A percentile compares a stretch with the other conserved stretches of the same genome.
phyloP scores from a whole-genome alignment of 2,888 invertebrate species.

The Apocheima hispidaria region DNA sequence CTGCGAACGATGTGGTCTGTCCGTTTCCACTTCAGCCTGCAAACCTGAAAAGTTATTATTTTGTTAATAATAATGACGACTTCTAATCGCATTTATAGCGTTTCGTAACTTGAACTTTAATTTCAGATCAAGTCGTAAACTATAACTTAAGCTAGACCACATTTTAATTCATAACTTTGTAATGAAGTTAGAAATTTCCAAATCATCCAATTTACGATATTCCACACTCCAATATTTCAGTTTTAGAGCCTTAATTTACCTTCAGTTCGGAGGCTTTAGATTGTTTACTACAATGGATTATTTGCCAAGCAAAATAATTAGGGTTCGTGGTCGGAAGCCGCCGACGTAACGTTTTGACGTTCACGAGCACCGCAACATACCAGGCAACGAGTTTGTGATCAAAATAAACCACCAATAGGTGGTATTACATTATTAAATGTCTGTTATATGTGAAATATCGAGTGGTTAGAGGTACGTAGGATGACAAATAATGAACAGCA shows the following conservation, averaged over 20 bases:
- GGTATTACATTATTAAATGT: conserved; percentile 19
- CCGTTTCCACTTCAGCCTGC: too few relatives aligned
- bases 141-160: conserved; percentile 3
- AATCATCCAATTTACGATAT: conserved; percentile 25
- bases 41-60: too few relatives aligned
- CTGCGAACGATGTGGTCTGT: too few relatives aligned
- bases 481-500: not conserved
- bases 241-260: conserved; percentile 46
- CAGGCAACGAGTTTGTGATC: conserved; percentile 23
- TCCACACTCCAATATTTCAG: conserved; percentile 39
- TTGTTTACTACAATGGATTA: conserved; percentile 63
- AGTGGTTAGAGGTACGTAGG: not conserved
- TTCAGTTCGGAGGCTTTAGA: conserved; percentile 52
- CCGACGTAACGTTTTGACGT: conserved; percentile 61
- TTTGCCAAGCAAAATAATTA: conserved; percentile 61
- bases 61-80: not conserved
- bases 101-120: not conserved
- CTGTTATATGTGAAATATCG: not conserved
- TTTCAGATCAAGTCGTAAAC: not conserved
- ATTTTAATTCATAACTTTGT: conserved; percentile 22
- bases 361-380: conserved; percentile 50
- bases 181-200: conserved; percentile 23
- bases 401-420: conserved; percentile 30
- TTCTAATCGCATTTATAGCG: not conserved
- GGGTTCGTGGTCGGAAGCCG: conserved; percentile 54